Conservation (phyloP, 2,113 vertebrate species). For the Pomatostomus ruficeps region DNA sequence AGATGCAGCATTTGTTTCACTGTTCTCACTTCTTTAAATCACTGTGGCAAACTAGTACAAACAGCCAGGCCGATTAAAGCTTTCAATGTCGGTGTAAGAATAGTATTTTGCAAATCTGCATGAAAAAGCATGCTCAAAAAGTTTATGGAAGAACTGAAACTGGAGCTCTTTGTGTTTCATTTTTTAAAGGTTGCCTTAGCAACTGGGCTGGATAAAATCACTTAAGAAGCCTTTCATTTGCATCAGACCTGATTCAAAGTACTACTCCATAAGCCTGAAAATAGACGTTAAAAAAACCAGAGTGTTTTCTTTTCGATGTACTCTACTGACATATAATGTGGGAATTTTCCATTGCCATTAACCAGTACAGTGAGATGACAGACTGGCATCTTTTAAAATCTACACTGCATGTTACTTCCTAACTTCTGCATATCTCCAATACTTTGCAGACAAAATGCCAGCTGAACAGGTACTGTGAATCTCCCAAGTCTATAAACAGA, state of each 20-base stretch:
- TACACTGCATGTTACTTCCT: not conserved
- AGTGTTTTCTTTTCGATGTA: not conserved
- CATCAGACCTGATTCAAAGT: not conserved
- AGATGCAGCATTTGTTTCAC: not conserved
- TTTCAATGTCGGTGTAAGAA: not conserved
- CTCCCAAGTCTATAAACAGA: not conserved
- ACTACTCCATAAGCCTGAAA: not conserved
- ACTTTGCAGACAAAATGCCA: not conserved
- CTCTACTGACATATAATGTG: not conserved
- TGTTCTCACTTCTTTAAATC: not conserved
- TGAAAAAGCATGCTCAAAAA: not conserved
- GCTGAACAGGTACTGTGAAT: not conserved
- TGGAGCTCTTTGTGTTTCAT: not conserved
- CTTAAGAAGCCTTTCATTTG: not conserved
- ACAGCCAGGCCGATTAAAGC: not conserved
- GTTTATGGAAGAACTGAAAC: not conserved
- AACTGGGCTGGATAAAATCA: not conserved
- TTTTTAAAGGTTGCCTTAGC: not conserved
- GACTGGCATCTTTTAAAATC: not conserved
- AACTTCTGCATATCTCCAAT: not conserved
- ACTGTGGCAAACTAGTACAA: not conserved
- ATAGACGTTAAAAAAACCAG: not conserved
- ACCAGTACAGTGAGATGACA: not conserved
- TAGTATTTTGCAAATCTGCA: not conserved
- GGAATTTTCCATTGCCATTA: not conserved